Base-by-base conservation (phyloP, 92 coral and sea anemone genomes). In the Actinostola sp. region DNA sequence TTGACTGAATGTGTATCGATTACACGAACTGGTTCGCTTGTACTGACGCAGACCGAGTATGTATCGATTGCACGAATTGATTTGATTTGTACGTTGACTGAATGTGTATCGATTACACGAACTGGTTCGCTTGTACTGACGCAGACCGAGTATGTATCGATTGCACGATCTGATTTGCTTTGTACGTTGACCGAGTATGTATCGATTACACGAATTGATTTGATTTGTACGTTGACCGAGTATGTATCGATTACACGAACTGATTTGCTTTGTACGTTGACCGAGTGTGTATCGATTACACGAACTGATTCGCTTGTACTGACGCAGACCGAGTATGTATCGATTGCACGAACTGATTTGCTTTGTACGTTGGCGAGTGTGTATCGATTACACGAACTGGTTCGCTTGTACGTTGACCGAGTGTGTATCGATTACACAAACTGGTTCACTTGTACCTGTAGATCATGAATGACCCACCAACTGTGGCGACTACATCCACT, bases 381-480 rank as follows among this genome's bases (percentile, higher is more conserved):
- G 21, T 57, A 57, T 57, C 63, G 63, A 57, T 57, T 57, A 57
- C 60, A 20, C 21, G 28, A 9, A 5, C 15, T n/a, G 42, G 42
- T 36, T 36, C 11, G 42, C 6, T 11, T 36, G 42, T 36, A 36
- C n/a, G n/a, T 4, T 11, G 7, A 20, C 1, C 60, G 56, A 49
- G 5, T 4, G 21, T 20, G 5, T n/a, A 49, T 49, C 56, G 56
- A 49, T 49, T 21, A 49, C 56, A 49, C n/a, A n/a, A n/a, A n/a
- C n/a, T n/a, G n/a, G n/a, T n/a, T n/a, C 11, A 21, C 28, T 30
- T 27, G 26, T 1, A 57, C 63, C 63, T 57, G 63, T 20, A 57
- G 39, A 27, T 26, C 1, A 57, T 57, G 63, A 57, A 57, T 57
- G 1, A 27, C 63, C 39, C 63, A 57, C 63, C 63, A 57, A 36